These are phyloP conservation scores for Aotus griseimembra DNA, from an alignment of 2,797 vertebrate genomes.

Conservation along the genomic window DNA sequence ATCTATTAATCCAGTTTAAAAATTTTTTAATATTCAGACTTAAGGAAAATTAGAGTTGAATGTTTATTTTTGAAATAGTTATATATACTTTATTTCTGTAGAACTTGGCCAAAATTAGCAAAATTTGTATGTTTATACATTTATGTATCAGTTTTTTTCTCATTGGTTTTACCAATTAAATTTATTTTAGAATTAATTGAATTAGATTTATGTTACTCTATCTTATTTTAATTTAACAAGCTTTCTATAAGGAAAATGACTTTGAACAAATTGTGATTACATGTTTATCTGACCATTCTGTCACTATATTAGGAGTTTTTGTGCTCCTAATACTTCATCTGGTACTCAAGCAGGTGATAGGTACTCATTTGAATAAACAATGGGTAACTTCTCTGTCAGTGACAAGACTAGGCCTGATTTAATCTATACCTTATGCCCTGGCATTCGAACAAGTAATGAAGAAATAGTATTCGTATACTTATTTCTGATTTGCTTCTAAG, in stretches of 20 bases:
- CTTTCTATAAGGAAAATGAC: background rate
- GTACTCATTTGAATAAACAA: background rate
- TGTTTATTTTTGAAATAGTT: slow-evolving; percentile 47
- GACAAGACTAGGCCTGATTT: background rate
- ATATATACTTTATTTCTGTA: background rate
- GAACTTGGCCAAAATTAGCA: background rate
- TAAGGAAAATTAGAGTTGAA: background rate
- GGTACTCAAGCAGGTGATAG: background rate
- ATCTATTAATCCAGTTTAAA: background rate
- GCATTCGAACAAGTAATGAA: slow-evolving; percentile 29
- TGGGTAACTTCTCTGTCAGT: background rate
- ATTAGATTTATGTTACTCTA: slow-evolving; percentile 29
- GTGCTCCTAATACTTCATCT: background rate
- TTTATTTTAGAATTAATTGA: slow-evolving; percentile 11
- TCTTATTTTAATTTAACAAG: slow-evolving; percentile 27
- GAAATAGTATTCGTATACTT: background rate
- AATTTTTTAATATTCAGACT: background rate
- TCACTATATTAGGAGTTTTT: background rate
- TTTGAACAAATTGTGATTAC: background rate
- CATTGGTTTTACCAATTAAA: slow-evolving; percentile 20
- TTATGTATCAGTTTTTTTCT: background rate
- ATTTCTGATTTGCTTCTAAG: slow-evolving; percentile 36
- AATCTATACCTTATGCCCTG: background rate
- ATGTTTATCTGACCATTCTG: background rate
- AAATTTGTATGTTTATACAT: background rate